Percentiles rank a stretch among this genome's conserved stretches.
Evolutionary conservation across 2,113 vertebrate species (phyloP).

Genomic region (Abramis brama): DNA sequence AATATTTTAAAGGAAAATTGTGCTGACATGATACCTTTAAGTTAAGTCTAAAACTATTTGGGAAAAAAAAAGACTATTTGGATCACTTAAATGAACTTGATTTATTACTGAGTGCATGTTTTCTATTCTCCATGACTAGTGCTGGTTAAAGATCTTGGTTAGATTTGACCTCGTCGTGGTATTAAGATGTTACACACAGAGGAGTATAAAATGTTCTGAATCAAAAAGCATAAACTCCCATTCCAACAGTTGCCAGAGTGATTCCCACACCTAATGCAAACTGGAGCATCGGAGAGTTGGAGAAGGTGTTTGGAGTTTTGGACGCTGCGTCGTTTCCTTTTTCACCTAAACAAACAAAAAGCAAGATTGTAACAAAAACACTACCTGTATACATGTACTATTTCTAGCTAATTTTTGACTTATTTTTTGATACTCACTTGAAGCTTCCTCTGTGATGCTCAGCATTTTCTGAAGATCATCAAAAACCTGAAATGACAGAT

Average conservation of each 20-base stretch:
- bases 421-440: neutral
- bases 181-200: neutral
- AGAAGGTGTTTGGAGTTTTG: neutral
- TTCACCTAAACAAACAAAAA: slow-evolving; percentile 35
- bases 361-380: neutral
- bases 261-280: slow-evolving; percentile 67
- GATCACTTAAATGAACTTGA: neutral
- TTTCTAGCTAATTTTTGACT: neutral
- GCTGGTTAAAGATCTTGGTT: neutral
- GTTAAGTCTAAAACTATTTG: neutral
- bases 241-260: slow-evolving; percentile 64
- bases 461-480: slow-evolving; percentile 79
- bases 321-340: neutral
- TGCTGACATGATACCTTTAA: neutral
- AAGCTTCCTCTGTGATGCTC: slow-evolving; percentile 58
- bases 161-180: neutral
- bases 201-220: neutral
- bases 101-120: neutral
- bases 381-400: no score
- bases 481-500: slow-evolving; percentile 69
- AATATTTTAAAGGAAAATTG: neutral
- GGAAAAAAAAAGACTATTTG: neutral
- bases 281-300: slow-evolving; percentile 50
- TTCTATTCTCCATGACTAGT: neutral
- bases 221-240: slow-evolving; percentile 64